Conservation (phyloP, 2,113 vertebrate genomes). For the Neofelis nebulosa region DNA sequence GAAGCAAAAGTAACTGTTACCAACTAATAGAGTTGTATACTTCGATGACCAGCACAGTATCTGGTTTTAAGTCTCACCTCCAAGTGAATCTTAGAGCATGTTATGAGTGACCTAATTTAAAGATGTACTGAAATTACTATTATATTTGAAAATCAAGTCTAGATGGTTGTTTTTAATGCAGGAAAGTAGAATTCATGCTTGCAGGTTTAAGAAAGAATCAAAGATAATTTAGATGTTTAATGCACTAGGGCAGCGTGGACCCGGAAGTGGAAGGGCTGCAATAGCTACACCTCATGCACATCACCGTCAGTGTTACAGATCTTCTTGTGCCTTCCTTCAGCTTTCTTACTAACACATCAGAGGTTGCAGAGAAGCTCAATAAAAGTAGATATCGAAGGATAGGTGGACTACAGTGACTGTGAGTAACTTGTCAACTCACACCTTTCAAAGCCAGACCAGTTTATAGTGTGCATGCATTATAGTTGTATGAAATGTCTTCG, state of each 20-base stretch:
- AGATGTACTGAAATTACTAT: not conserved
- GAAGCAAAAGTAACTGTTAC: not conserved
- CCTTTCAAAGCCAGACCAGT: slow-evolving; percentile 73
- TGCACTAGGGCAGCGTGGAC: not conserved
- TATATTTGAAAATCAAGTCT: slow-evolving; percentile 23
- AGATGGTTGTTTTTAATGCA: slow-evolving; percentile 33
- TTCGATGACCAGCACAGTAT: not conserved
- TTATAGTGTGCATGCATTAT: slow-evolving; percentile 83
- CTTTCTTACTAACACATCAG: slow-evolving; percentile 13
- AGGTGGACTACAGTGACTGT: slow-evolving; percentile 23
- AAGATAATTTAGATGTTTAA: slow-evolving; percentile 15
- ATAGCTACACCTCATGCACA: not conserved
- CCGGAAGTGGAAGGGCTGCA: not conserved
- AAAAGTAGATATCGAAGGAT: slow-evolving; percentile 21
- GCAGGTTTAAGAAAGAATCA: slow-evolving; percentile 34
- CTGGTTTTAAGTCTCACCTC: not conserved
- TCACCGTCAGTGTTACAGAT: not conserved
- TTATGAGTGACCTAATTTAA: not conserved
- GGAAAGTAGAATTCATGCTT: not conserved
- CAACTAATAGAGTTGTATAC: not conserved
- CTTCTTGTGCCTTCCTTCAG: not conserved
- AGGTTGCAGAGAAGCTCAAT: not conserved
- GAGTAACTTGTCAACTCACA: slow-evolving; percentile 37
- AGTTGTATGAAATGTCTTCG: slow-evolving; percentile 75
- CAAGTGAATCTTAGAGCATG: not conserved